phyloP scores from a whole-genome alignment of 1,140 invertebrate genomes.

The Pseudomyrmex gracilis region DNA sequence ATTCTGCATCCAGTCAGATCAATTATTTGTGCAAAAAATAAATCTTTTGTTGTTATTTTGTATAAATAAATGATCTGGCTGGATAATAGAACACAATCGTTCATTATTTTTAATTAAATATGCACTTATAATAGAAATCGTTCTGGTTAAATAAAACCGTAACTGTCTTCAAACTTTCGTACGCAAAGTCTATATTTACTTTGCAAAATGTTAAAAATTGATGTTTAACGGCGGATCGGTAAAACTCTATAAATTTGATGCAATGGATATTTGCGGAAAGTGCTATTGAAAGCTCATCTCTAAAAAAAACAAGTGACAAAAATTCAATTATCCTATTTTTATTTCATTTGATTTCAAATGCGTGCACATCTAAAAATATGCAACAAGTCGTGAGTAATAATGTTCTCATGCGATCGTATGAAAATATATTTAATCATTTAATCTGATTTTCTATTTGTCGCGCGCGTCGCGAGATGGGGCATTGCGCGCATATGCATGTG shows the following conservation, averaged over 20 bases:
- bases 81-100: neutral
- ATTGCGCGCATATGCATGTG: neutral
- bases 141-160: neutral
- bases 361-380: neutral
- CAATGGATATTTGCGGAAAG: conserved; percentile 18
- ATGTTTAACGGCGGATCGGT: neutral
- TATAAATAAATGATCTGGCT: neutral
- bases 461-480: neutral
- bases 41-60: no score
- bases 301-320: conserved; percentile 17
- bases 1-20: no score
- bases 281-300: conserved; percentile 25
- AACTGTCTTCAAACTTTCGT: neutral
- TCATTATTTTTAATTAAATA: conserved; percentile 5
- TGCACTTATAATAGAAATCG: neutral
- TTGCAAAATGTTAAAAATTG: conserved; percentile 23
- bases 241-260: conserved; percentile 6
- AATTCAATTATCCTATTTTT: conserved; percentile 6
- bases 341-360: neutral
- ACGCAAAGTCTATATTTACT: neutral
- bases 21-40: no score
- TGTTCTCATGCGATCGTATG: neutral
- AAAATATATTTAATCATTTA: conserved; percentile 17
- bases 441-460: conserved; percentile 2
- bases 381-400: neutral